These are phyloP conservation scores for Bombus vancouverensis DNA, from an alignment of 1,140 invertebrate species.

Conservation along the genomic window DNA sequence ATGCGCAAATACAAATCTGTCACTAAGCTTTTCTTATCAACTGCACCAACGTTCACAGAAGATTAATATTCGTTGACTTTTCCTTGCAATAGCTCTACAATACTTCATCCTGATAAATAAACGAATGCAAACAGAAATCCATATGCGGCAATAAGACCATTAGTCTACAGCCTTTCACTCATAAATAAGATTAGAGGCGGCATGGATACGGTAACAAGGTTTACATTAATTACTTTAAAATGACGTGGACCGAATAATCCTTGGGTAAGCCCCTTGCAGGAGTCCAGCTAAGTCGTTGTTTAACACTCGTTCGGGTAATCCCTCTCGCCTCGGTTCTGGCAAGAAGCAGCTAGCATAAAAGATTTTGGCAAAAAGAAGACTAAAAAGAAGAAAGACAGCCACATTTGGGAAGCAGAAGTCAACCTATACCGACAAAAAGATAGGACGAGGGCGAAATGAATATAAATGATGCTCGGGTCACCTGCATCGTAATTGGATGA, in stretches of 20 bases:
- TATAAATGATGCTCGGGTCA: conserved; percentile 75
- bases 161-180: background rate
- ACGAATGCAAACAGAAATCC: background rate
- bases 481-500: conserved; percentile 76
- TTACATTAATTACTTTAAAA: conserved; percentile 68
- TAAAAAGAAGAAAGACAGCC: background rate
- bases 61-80: too few relatives aligned
- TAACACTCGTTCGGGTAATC: conserved; percentile 71
- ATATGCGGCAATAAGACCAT: too few relatives aligned
- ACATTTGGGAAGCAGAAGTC: background rate
- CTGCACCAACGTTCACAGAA: too few relatives aligned
- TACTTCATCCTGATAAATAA: too few relatives aligned
- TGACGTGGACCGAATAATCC: conserved; percentile 54
- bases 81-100: too few relatives aligned
- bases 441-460: conserved; percentile 70
- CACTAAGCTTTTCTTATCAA: too few relatives aligned
- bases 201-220: conserved; percentile 35
- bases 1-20: too few relatives aligned
- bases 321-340: conserved; percentile 22
- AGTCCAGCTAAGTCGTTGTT: conserved; percentile 69
- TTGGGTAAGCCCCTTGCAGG: conserved; percentile 48
- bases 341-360: conserved; percentile 14
- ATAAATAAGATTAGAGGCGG: conserved; percentile 23
- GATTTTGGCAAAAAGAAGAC: background rate
- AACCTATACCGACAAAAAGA: conserved; percentile 46